Percentiles rank a stretch among this genome's conserved stretches.
These are phyloP conservation scores for Cinclus cinclus DNA, from an alignment of 2,113 vertebrate species.

Conservation along the genomic window DNA sequence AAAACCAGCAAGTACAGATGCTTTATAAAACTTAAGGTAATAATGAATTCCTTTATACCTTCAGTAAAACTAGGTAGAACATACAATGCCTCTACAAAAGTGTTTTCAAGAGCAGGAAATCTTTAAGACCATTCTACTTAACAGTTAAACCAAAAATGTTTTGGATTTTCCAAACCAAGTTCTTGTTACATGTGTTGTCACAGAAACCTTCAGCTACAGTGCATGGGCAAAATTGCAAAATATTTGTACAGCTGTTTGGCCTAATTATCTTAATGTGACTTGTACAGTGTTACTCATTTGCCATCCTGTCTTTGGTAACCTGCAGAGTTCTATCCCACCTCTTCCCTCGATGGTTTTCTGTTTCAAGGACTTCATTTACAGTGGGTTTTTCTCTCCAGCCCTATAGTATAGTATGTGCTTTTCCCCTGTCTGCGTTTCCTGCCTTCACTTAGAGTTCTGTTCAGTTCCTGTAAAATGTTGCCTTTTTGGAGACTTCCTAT, in stretches of 20 bases:
- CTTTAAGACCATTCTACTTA: accelerated
- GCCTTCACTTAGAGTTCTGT: not conserved
- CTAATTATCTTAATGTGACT: not conserved
- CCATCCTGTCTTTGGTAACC: not conserved
- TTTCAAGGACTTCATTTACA: not conserved
- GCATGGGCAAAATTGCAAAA: not conserved
- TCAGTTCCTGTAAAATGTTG: accelerated
- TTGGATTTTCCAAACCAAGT: not conserved
- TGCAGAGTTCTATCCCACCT: not conserved
- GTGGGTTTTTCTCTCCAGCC: not conserved
- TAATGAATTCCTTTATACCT: not conserved
- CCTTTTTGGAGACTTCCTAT: not conserved
- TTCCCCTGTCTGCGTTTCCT: not conserved
- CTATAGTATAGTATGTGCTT: accelerated
- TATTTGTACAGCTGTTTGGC: not conserved
- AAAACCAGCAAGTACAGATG: not conserved
- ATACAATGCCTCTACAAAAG: not conserved
- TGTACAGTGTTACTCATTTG: not conserved
- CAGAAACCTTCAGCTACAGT: not conserved
- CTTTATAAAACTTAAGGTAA: not conserved
- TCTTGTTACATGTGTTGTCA: not conserved
- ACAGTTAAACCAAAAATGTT: not conserved
- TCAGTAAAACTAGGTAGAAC: not conserved
- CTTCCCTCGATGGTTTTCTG: not conserved
- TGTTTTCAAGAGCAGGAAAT: not conserved